Evolutionary conservation across 1,140 invertebrate genomes (phyloP).

Genomic region (Lutraria rhynchaena): DNA sequence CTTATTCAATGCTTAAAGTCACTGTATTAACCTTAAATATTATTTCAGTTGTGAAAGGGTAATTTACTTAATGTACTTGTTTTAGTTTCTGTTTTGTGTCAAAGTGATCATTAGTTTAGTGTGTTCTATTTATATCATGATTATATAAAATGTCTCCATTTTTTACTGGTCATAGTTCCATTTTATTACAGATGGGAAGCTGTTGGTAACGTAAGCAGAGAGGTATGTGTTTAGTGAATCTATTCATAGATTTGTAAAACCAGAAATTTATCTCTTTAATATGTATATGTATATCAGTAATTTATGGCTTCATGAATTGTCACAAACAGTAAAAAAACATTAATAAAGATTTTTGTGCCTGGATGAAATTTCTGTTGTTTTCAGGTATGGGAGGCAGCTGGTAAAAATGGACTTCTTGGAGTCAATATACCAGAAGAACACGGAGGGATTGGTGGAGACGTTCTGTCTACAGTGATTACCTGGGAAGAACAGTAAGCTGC

Average conservation of each 20-base stretch:
- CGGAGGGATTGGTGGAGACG: conserved; percentile 83
- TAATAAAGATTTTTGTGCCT: not conserved
- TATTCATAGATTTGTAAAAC: no score
- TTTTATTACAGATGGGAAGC: conserved; percentile 81
- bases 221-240: no score
- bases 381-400: conserved; percentile 82
- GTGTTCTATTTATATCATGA: no score
- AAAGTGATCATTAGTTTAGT: no score
- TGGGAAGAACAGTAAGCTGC: conserved; percentile 83
- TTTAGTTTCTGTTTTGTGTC: no score
- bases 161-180: not conserved
- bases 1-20: no score
- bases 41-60: no score
- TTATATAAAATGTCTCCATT: not conserved
- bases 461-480: conserved; percentile 81
- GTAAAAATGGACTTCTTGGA: conserved; percentile 82
- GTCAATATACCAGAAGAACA: conserved; percentile 80
- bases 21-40: no score
- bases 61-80: no score
- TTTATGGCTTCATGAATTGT: not conserved
- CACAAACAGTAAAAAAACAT: not conserved
- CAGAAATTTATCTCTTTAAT: not conserved
- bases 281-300: not conserved
- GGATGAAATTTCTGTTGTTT: not conserved
- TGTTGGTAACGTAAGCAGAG: conserved; percentile 80